Evolutionary conservation across 2,888 invertebrate species (phyloP).

Genomic region (Orthosia cruda): DNA sequence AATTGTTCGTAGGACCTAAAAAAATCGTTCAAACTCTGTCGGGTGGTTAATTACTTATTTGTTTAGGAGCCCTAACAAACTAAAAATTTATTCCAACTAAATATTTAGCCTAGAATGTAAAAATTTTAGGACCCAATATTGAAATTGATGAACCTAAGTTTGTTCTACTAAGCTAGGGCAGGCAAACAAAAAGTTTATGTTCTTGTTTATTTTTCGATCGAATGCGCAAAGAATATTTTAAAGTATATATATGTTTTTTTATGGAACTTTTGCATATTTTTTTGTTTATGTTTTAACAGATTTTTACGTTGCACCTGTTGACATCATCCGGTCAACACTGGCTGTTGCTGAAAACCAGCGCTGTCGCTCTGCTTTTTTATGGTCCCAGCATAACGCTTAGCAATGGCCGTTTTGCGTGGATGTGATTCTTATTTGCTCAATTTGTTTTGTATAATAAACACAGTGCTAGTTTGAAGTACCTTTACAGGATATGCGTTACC

Average conservation of each 20-base stretch:
- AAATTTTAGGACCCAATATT: slow-evolving; percentile 18
- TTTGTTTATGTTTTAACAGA: too few relatives aligned
- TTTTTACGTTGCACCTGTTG: too few relatives aligned
- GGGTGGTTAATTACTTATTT: slow-evolving; percentile 32
- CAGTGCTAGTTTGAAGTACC: too few relatives aligned
- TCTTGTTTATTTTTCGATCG: background rate
- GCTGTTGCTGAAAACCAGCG: too few relatives aligned
- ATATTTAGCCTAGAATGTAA: background rate
- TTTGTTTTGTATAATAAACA: too few relatives aligned
- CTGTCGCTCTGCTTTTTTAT: too few relatives aligned
- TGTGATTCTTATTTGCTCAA: too few relatives aligned
- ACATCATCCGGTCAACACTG: too few relatives aligned
- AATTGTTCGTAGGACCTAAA: slow-evolving; percentile 1
- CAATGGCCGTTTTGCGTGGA: too few relatives aligned
- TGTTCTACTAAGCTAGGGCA: background rate
- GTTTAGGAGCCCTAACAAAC: slow-evolving; percentile 31
- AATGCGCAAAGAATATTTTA: too few relatives aligned
- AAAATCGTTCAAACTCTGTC: slow-evolving; percentile 4
- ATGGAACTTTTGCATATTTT: background rate
- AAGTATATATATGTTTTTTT: background rate
- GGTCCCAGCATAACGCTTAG: too few relatives aligned
- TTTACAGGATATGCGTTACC: too few relatives aligned
- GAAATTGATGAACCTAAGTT: background rate
- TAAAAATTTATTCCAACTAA: slow-evolving; percentile 22
- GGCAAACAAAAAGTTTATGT: background rate